Conservation (phyloP, 2,113 vertebrate genomes). For the human (Homo sapiens) region GRCh38 chr2:235209001-235209500, state of each 20-base stretch:
- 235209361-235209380: not conserved
- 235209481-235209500: not conserved
- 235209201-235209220: not conserved
- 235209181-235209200: not conserved
- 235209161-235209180: not conserved
- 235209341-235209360: not conserved
- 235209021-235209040: not conserved
- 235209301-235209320: not conserved
- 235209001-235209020: rapidly evolving
- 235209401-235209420: not conserved
- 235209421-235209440: not conserved
- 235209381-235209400: not conserved
- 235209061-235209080: not conserved
- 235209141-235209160: no score
- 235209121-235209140: not conserved
- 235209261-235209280: not conserved
- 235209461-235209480: not conserved
- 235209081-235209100: not conserved
- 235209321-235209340: not conserved
- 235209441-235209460: not conserved
- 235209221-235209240: not conserved
- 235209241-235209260: not conserved
- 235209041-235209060: not conserved
- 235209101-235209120: not conserved
- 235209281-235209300: not conserved